These are phyloP conservation scores for Fulmarus glacialis DNA, from an alignment of 2,113 vertebrate genomes.

Conservation along the genomic window DNA sequence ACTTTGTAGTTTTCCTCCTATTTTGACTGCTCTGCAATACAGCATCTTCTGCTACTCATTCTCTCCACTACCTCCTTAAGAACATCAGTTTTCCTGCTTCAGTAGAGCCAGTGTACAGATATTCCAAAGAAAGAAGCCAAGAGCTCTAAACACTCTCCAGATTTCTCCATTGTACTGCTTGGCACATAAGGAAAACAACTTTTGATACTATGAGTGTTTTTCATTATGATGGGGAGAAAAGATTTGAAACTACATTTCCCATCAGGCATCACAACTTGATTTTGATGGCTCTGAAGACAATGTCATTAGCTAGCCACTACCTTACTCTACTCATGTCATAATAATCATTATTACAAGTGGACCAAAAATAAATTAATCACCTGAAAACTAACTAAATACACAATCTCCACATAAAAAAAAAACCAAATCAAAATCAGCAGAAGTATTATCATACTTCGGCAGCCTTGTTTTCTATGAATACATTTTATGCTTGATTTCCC, in stretches of 20 bases:
- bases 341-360: background rate
- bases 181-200: background rate
- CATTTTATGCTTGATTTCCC: background rate
- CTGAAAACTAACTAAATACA: background rate
- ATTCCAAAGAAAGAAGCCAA: conserved; percentile 15
- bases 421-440: background rate
- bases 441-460: background rate
- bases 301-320: background rate
- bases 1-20: background rate
- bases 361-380: background rate
- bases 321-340: background rate
- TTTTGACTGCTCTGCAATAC: background rate
- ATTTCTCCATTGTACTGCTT: conserved; percentile 34
- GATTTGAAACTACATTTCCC: background rate
- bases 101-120: background rate
- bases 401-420: background rate
- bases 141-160: background rate
- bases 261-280: background rate
- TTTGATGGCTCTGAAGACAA: background rate
- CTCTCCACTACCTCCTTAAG: background rate
- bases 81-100: background rate
- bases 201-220: background rate
- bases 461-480: background rate
- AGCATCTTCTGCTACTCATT: background rate
- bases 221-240: background rate